Base-by-base conservation (phyloP, 2,888 invertebrate species). In the Tolmerus cingulatus region DNA sequence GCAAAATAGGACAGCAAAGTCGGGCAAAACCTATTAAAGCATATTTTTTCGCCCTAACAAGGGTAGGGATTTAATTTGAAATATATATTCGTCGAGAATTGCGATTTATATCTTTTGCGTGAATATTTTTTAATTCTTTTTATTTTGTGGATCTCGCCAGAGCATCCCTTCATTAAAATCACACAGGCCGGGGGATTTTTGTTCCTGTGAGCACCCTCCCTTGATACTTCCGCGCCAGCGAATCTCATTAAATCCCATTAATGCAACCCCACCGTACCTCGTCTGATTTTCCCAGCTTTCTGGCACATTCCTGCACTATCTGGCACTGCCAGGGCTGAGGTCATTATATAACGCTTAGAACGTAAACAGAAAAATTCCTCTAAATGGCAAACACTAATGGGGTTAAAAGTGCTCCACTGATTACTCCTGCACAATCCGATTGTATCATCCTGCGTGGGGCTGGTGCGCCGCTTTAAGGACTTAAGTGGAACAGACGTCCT, bases 371-470 rank as follows among this genome's bases (percentile, higher is more conserved):
- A 76, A 76, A 76, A 37, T 76, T 76, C 76, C 37, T 37, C 34
- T 76, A 76, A 76, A 76, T 34, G 76, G 76, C 76, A 34, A 74
- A n/a, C 74, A 76, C 76, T 76, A 76, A 76, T 76, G 76, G 76
- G 76, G 76, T 37, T 76, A 37, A 76, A 76, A 76, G 76, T 76
- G 37, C 19, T 76, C 37, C 76, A 76, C 19, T 76, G 76, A 76
- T 76, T 76, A 76, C 76, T 76, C 14, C 66, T 66, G 23, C 66
- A 66, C 66, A 66, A 66, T 66, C 66, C 66, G 66, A 66, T 66
- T 66, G 66, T 66, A 66, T 12, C 66, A 66, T 66, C 66, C 66
- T 27, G 66, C 27, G 66, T 27, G 23, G 66, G 12, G 66, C 43
- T 14, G 43, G 43, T 46, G 23, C 66, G 66, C 66, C 27, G 66